These are phyloP conservation scores for Venturia canescens DNA, from an alignment of 1,140 invertebrate genomes.

Conservation along the genomic window DNA sequence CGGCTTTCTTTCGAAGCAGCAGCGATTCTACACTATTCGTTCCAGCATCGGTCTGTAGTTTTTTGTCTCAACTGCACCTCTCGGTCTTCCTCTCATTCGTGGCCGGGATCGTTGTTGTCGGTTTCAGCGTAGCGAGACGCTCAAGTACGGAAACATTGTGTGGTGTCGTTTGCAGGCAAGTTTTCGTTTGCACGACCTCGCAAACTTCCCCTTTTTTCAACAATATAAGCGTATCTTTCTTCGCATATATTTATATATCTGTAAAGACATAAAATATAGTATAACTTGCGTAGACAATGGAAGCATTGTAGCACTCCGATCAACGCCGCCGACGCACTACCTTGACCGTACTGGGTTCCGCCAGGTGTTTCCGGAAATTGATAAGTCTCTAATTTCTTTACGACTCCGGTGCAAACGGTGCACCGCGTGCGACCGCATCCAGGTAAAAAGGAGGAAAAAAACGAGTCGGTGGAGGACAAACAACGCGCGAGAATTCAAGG, in stretches of 20 bases:
- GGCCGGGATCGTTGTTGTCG: background rate
- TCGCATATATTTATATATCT: background rate
- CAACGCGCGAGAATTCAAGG: conserved; percentile 29
- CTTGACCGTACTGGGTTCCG: conserved; percentile 53
- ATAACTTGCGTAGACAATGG: conserved; percentile 51
- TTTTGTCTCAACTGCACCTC: conserved; percentile 59
- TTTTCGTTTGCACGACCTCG: conserved; percentile 58
- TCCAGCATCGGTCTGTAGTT: conserved; percentile 54
- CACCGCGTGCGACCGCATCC: conserved; percentile 50
- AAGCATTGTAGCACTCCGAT: conserved; percentile 56
- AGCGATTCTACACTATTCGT: conserved; percentile 55
- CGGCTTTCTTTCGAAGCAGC: conserved; percentile 64
- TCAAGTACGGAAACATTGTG: conserved; percentile 26
- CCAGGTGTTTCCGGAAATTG: conserved; percentile 70
- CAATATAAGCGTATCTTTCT: background rate
- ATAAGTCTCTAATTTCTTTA: conserved; percentile 71
- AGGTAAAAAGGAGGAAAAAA: conserved; percentile 37
- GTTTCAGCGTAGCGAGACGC: conserved; percentile 23
- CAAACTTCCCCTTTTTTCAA: conserved; percentile 16
- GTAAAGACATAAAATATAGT: conserved; percentile 5
- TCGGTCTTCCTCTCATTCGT: conserved; percentile 34
- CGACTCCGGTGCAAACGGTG: conserved; percentile 55
- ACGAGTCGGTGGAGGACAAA: conserved; percentile 27
- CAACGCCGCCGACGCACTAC: conserved; percentile 45
- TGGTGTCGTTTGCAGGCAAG: conserved; percentile 60